Evolutionary conservation across 2,113 vertebrate genomes (phyloP), one percentile per base, ranked within the genome.

Genomic region (Tragelaphus buxtoni): DNA sequence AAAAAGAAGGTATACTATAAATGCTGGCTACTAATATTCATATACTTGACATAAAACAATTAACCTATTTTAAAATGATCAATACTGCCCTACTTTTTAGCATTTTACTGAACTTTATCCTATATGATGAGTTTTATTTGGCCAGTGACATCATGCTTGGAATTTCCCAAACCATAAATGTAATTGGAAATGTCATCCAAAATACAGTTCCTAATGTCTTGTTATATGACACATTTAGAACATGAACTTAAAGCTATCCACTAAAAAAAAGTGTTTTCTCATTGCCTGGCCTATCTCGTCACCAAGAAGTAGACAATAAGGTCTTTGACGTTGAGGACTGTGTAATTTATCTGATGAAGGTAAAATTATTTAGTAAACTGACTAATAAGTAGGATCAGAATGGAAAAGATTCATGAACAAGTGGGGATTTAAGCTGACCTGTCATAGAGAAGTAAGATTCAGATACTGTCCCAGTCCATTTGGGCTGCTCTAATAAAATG

Each of bases 41-140:
- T 47, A 49, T 7, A 7, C 9, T 20, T 53, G 28, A 72, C 74
- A 87, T 53, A 30, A 82, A 63, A 63, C 10, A 77, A 61, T 45
- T 81, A 61, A 69, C 3, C 42, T 92, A 51, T 61, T 28, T 76
- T 61, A 42, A 95, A 91, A 49, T 76, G 28, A 83, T 69, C 20
- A 56, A 28, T 63, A 87, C 39, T 58, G 28, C 5, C 10, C 30
- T 80, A 51, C 26, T 45, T 93, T 92, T 90, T 63, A 11, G 16
- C 12, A 82, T 85, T 80, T 74, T 42, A 80, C 49, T 96, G 76
- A 91, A 76, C 89, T 95, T 56, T 90, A n/a, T 93, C 42, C 22
- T 69, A 61, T 39, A 39, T 13, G 13, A 81, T 9, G 92, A 79
- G 42, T 76, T 95, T 94, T 91, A 76, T 95, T 83, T 96, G 53